Evolutionary conservation across 2,888 invertebrate species (phyloP), one percentile per base, ranked within the genome.

Genomic region (Gibbula magus): DNA sequence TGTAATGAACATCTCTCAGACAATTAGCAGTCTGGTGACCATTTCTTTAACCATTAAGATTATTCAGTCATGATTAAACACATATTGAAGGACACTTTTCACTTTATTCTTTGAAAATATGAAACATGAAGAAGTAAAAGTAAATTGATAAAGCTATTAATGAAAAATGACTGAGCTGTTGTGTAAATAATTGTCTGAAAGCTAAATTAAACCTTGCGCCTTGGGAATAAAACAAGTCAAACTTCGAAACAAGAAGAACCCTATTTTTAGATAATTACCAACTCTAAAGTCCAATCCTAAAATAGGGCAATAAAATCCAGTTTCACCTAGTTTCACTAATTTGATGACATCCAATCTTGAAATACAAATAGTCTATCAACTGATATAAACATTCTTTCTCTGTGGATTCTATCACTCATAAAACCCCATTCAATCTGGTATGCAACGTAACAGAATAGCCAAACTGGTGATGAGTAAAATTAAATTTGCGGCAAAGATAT

Each of bases 91-190:
- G 45, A 45, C 45, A 45, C 45, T 45, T 45, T 7, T 45, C 45
- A 45, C 13, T 45, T 45, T 8, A 45, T 45, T 8, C 10, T 45
- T 45, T 51, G 32, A 16, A 53, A 51, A 54, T 20, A 13, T 54
- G 20, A 74, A 51, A 20, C 35, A 39, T 20, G n/a, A 79, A 75
- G 29, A 32, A 78, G 54, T 8, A n/a, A 78, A 35, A 78, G 5
- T 54, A n/a, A 54, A 74, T 18, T 8, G 20, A 74, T 2, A n/a
- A 45, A 7, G 35, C 35, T 35, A 7, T 35, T 35, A 45, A 13
- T 45, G 1, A 7, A 45, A 45, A 45, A 45, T 45, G 45, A 13
- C 45, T 10, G 5, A 45, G 1, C 45, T 45, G 5, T 45, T 4
- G 5, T 10, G 45, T 10, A 45, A 45, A 45, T 13, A 45, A 45